Evolutionary conservation across 37 sponge, comb jelly and placozoan species (phyloP), one percentile per base, ranked within the genome.

Genomic region (Dysidea cf. avara): DNA sequence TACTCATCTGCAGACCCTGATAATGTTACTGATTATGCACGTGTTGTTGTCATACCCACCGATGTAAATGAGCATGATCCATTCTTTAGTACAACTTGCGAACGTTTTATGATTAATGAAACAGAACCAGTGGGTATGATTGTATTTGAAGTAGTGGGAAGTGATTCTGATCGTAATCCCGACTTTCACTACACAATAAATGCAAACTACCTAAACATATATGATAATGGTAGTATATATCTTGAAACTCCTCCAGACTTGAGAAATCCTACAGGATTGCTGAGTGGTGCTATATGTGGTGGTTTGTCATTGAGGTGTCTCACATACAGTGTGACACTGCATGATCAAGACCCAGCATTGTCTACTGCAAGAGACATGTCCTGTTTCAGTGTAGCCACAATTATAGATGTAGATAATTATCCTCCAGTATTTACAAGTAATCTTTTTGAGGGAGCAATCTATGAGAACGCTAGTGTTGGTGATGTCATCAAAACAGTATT

Each of bases 11-110:
- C 75, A 35, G 38, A 64, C 18, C 53, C 72, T 1, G 28, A 17
- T 2, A 61, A 56, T 20, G 36, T 74, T 38, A 75, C 76, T 6
- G 80, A 79, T 33, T 57, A 20, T 0, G 74, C 84, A 31, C 31
- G 22, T 13, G 84, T 89, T 1, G 17, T 33, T 35, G 39, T 89
- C 0, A 51, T 29, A 9, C 56, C 83, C 61, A 71, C 67, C 11
- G 83, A 89, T 32, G 39, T 64, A 18, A 69, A 89, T 33, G 84
- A 79, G 14, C n/a, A n/a, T n/a, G n/a, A n/a, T n/a, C n/a, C n/a
- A n/a, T n/a, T n/a, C n/a, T 50, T 66, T 39, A 6, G 22, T 2
- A 60, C 67, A 0, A 31, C 50, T 14, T 59, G 78, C 24, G 26
- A 57, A 29, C 32, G 25, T 21, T 61, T 83, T 39, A 39, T 65